Percentiles rank a stretch among this genome's conserved stretches.
phyloP scores from a whole-genome alignment of 2,888 invertebrate species.

The Synergus umbraculus region DNA sequence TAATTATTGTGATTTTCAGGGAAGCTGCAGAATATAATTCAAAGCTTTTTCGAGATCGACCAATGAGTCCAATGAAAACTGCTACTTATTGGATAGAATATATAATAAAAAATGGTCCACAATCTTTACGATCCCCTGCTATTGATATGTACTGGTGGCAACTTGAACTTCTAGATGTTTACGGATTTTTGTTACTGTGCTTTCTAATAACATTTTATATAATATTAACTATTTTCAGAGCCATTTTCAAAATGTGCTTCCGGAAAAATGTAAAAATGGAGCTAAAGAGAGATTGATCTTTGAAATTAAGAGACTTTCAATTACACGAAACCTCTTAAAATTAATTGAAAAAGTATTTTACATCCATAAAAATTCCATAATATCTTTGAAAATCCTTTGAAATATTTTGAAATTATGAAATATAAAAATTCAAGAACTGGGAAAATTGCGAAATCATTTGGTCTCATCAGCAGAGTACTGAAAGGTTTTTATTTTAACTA shows the following conservation, averaged over 20 bases:
- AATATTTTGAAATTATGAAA: too few relatives aligned
- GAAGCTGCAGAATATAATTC: slow-evolving; percentile 47
- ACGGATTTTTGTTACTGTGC: slow-evolving; percentile 33
- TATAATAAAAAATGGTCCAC: slow-evolving; percentile 64
- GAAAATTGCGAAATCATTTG: too few relatives aligned
- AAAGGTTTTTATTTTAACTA: neutral
- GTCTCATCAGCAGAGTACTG: too few relatives aligned
- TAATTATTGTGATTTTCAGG: slow-evolving; percentile 45
- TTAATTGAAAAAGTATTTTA: too few relatives aligned
- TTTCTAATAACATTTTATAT: neutral
- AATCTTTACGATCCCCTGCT: slow-evolving; percentile 61
- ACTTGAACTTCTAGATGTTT: slow-evolving; percentile 63
- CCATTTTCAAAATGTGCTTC: neutral
- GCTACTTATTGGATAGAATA: slow-evolving; percentile 69
- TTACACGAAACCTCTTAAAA: too few relatives aligned
- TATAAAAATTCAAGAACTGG: too few relatives aligned
- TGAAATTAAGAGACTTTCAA: neutral
- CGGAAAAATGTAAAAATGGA: neutral
- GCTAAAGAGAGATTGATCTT: neutral
- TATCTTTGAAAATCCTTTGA: too few relatives aligned
- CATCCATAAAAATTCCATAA: too few relatives aligned
- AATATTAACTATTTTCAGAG: neutral
- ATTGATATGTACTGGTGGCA: slow-evolving; percentile 66
- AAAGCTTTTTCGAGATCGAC: slow-evolving; percentile 63
- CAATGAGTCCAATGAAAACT: slow-evolving; percentile 59